Conservation (phyloP, 2,888 invertebrate genomes). For the Calliopum simillimum region DNA sequence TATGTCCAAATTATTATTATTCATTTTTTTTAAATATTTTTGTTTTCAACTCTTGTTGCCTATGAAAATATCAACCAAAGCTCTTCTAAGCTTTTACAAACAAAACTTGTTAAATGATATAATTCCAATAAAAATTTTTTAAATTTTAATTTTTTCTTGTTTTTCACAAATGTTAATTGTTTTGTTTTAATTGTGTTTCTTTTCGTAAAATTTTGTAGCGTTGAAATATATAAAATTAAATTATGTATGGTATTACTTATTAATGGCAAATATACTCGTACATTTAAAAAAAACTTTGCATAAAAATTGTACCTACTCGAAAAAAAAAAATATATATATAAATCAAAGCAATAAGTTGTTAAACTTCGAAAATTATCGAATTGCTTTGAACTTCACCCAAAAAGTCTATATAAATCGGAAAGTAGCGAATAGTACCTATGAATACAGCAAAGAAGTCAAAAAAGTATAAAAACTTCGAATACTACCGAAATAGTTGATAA, state of each 20-base stretch:
- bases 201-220: neutral
- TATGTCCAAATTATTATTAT: slow-evolving; percentile 23
- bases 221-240: neutral
- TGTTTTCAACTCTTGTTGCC: slow-evolving; percentile 53
- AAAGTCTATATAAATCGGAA: no score
- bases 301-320: no score
- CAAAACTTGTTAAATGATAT: slow-evolving; percentile 58
- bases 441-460: no score
- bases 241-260: no score
- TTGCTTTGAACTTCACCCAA: no score
- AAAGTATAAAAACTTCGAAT: no score
- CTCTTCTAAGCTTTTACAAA: slow-evolving; percentile 69
- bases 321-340: no score
- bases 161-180: slow-evolving; percentile 5
- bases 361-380: no score
- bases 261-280: neutral
- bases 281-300: slow-evolving; percentile 1
- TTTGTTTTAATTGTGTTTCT: neutral
- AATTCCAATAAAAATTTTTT: slow-evolving; percentile 42
- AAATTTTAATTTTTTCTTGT: neutral
- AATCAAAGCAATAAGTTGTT: no score
- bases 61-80: slow-evolving; percentile 64
- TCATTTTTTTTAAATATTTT: slow-evolving; percentile 4
- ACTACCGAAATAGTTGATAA: no score
- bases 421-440: no score